Evolutionary conservation across 2,888 invertebrate species (phyloP), one percentile per base, ranked within the genome.

Genomic region (Alcis repandata): DNA sequence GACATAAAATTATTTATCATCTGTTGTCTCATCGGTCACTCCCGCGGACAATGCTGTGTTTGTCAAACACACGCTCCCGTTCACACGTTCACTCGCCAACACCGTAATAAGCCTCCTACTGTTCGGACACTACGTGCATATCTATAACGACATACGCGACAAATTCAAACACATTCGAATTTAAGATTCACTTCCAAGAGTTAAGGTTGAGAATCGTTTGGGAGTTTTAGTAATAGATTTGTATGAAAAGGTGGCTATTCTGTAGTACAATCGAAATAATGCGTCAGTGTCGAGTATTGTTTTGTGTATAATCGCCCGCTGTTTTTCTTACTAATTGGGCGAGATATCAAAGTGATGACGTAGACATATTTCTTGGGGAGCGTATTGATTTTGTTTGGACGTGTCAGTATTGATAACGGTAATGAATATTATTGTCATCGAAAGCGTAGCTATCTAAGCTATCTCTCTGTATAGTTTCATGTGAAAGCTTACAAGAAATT

Each of bases 271-370:
- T 86, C 80, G 87, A 80, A 86, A 86, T 85, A 88, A 92, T 91
- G 83, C 78, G 79, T 91, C 88, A 87, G 75, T 84, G 88, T 87
- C 88, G 65, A 56, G 72, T 67, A 77, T 86, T 86, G 88, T 86
- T 85, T 78, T 74, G 79, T 74, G 63, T 76, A 79, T 83, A 82
- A 89, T 85, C 80, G 78, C 77, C 83, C 76, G 84, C 84, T 91
- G 90, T 91, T 91, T 89, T 90, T 89, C 89, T 87, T 83, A 82
- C 84, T 92, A 92, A 92, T 92, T 92, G 91, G 90, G 77, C 83
- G 79, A 90, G 88, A 83, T 89, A 90, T 91, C 92, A 91, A 83
- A 77, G 74, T 78, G 76, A 77, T 71, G 73, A 67, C 67, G 69
- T 70, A 67, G 68, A 69, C 61, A 63, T 65, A 67, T 71, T 70